Conservation (phyloP, 2,797 vertebrate species). For the Antennarius maculatus region DNA sequence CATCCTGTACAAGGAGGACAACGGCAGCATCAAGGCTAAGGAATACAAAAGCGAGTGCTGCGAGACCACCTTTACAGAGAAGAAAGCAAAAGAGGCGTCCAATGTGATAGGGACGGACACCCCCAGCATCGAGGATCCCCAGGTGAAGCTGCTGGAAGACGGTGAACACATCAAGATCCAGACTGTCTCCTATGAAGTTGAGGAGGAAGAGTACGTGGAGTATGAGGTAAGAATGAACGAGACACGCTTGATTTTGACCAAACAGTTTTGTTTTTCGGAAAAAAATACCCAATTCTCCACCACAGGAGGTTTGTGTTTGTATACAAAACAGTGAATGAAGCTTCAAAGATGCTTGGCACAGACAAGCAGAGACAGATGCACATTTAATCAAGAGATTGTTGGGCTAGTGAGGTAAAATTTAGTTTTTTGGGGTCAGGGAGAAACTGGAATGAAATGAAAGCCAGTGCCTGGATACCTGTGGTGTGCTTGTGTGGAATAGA, state of each 20-base stretch:
- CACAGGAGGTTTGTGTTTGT: neutral
- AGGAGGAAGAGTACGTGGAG: conserved; percentile 92
- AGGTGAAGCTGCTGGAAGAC: conserved; percentile 83
- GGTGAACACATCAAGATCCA: conserved; percentile 89
- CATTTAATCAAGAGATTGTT: neutral
- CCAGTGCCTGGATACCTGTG: neutral
- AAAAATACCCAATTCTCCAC: neutral
- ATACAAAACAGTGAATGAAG: neutral
- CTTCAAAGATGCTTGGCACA: neutral
- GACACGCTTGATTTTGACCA: neutral
- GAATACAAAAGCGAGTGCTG: conserved; percentile 91
- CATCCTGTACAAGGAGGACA: conserved; percentile 92
- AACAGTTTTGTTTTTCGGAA: neutral
- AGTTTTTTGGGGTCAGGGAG: neutral
- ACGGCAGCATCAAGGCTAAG: conserved; percentile 84
- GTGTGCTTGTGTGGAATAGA: conserved; percentile 23
- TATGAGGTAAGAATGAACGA: conserved; percentile 82
- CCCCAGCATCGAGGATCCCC: conserved; percentile 71
- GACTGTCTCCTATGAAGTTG: conserved; percentile 94
- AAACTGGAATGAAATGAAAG: neutral
- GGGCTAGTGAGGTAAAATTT: neutral
- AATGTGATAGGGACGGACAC: conserved; percentile 57
- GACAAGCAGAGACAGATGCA: neutral
- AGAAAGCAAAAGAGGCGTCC: conserved; percentile 78
- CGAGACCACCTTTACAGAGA: conserved; percentile 94